Evolutionary conservation across 2,888 invertebrate genomes (phyloP).

Genomic region (Tenthredo amoena): DNA sequence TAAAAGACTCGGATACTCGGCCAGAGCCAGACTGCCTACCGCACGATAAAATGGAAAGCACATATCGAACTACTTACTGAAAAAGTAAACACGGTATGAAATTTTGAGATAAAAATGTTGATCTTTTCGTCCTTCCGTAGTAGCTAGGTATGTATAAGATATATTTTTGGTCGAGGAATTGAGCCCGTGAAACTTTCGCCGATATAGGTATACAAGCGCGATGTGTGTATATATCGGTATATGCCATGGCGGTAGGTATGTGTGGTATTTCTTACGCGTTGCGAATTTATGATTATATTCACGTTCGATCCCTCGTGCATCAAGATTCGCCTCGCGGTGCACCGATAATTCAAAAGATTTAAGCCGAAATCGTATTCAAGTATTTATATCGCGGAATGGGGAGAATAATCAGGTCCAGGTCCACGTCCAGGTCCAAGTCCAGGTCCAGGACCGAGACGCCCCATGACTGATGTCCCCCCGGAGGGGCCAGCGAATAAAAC

Average conservation of each 20-base stretch:
- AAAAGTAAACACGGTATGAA: background rate
- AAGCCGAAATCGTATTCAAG: constrained; percentile 49
- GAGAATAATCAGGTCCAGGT: constrained; percentile 48
- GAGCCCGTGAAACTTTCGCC: constrained; percentile 25
- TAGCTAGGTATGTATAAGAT: background rate
- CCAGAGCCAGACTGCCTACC: background rate
- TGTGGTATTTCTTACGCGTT: constrained; percentile 15
- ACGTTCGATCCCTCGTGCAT: constrained; percentile 49
- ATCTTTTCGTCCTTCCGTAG: too few species aligned
- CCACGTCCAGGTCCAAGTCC: background rate
- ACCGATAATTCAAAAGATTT: constrained; percentile 49
- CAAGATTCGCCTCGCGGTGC: constrained; percentile 53
- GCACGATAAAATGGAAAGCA: background rate
- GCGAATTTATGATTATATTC: constrained; percentile 41
- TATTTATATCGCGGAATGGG: constrained; percentile 51
- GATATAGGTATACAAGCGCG: background rate
- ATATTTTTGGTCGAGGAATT: background rate
- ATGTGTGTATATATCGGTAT: background rate
- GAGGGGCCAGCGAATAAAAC: constrained; percentile 45
- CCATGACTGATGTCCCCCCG: constrained; percentile 44
- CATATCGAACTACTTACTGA: background rate
- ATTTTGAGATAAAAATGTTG: background rate
- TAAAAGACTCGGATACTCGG: background rate
- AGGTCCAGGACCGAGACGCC: constrained; percentile 5
- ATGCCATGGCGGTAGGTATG: background rate